These are phyloP conservation scores for Coecobrya sp. DNA, from an alignment of 2,888 invertebrate genomes.

Conservation along the genomic window DNA sequence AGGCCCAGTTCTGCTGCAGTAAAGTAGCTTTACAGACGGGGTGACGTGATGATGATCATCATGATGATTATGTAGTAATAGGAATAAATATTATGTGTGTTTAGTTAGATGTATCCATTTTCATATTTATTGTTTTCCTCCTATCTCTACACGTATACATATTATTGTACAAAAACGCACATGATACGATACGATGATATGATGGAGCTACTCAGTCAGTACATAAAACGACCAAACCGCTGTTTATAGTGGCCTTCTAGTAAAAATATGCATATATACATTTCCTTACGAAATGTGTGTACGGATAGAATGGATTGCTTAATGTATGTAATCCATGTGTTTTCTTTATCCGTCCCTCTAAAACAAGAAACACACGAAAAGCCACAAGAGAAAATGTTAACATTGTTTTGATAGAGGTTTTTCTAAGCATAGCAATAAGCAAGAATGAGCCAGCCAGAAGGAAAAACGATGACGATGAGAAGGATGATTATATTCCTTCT, in stretches of 20 bases:
- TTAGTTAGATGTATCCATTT: slow-evolving; percentile 75
- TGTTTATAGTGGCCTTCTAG: not conserved
- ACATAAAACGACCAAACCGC: not conserved
- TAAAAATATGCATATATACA: slow-evolving; percentile 14
- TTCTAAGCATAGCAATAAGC: slow-evolving; percentile 25
- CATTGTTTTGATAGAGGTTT: slow-evolving; percentile 56
- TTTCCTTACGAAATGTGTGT: not conserved
- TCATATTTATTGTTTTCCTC: slow-evolving; percentile 64
- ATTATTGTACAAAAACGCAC: not conserved
- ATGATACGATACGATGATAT: slow-evolving; percentile 33
- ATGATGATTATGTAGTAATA: slow-evolving; percentile 54
- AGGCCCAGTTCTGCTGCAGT: not conserved
- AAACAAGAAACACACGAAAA: slow-evolving; percentile 46
- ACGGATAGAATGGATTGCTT: slow-evolving; percentile 31
- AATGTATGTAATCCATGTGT: slow-evolving; percentile 58
- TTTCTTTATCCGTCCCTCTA: slow-evolving; percentile 43
- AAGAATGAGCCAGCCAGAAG: slow-evolving; percentile 6
- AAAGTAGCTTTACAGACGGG: not conserved
- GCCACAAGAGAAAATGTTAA: slow-evolving; percentile 62
- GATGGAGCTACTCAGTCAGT: not conserved
- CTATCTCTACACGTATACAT: not conserved
- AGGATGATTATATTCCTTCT: not conserved
- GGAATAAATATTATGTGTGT: slow-evolving; percentile 69
- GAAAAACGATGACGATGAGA: slow-evolving; percentile 44
- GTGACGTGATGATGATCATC: slow-evolving; percentile 65